Conservation (phyloP, 2,888 invertebrate genomes). For the Drepana falcataria region DNA sequence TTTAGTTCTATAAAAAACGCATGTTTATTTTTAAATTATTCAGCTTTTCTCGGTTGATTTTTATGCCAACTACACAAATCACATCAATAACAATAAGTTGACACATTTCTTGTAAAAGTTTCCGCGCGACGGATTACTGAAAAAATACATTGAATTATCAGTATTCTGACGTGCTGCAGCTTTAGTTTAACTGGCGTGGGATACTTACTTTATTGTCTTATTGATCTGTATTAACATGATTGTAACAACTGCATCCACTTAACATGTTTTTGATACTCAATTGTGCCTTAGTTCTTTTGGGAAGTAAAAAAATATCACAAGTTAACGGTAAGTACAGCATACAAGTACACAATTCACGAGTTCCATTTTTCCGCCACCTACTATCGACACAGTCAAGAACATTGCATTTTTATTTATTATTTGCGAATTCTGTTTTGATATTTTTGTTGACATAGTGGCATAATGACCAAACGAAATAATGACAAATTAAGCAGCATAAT, state of each 20-base stretch:
- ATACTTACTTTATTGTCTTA: slow-evolving; percentile 1
- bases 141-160: not conserved
- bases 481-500: slow-evolving; percentile 35
- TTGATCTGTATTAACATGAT: not conserved
- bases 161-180: slow-evolving; percentile 13
- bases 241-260: slow-evolving; percentile 2
- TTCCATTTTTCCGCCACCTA: slow-evolving; percentile 26
- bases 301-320: slow-evolving; percentile 16
- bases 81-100: slow-evolving; percentile 36
- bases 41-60: slow-evolving; percentile 23
- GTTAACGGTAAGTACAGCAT: slow-evolving; percentile 28
- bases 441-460: slow-evolving; percentile 70
- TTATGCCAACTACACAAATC: slow-evolving; percentile 31
- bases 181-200: slow-evolving; percentile 8
- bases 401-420: slow-evolving; percentile 25
- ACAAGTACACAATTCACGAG: slow-evolving; percentile 22
- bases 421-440: slow-evolving; percentile 32
- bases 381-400: slow-evolving; percentile 13
- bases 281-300: slow-evolving; percentile 20
- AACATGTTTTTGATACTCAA: slow-evolving; percentile 13
- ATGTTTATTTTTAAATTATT: slow-evolving; percentile 1
- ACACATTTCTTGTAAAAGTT: slow-evolving; percentile 45
- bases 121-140: slow-evolving; percentile 13
- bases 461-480: slow-evolving; percentile 51
- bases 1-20: not conserved